These are phyloP conservation scores for Ferrisia virgata DNA, from an alignment of 2,888 invertebrate genomes.

Conservation along the genomic window DNA sequence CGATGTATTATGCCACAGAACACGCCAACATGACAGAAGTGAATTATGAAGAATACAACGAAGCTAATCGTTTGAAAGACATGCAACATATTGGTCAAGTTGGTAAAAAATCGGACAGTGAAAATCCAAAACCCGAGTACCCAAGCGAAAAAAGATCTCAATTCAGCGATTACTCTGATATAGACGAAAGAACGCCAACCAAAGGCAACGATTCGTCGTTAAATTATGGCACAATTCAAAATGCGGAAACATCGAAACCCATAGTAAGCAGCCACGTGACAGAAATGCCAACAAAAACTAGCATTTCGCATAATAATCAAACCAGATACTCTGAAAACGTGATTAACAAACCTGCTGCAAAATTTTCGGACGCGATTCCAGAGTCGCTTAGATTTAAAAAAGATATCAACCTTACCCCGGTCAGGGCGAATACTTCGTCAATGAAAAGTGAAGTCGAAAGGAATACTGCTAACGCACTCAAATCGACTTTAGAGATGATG, in stretches of 20 bases:
- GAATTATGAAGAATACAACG: conserved; percentile 23
- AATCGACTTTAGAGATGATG: background rate
- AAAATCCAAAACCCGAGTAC: background rate
- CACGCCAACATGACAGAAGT: background rate
- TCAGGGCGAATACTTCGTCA: background rate
- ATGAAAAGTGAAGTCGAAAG: background rate
- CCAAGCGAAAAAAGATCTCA: background rate
- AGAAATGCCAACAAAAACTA: background rate
- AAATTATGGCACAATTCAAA: background rate
- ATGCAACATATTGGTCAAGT: background rate
- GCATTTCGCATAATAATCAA: background rate
- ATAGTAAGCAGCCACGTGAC: background rate
- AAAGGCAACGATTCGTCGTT: background rate
- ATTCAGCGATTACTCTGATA: background rate
- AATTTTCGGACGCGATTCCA: conserved; percentile 25
- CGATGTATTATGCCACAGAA: too few relatives aligned
- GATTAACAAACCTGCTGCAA: background rate
- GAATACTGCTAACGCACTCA: background rate
- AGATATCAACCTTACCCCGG: conserved; percentile 40
- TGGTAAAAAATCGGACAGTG: background rate
- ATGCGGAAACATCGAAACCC: background rate
- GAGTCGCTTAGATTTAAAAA: conserved; percentile 37
- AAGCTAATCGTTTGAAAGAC: background rate
- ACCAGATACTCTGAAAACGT: background rate
- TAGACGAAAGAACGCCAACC: background rate